Base-by-base conservation (phyloP, 2,797 vertebrate species). In the Enteromius treurensis region DNA sequence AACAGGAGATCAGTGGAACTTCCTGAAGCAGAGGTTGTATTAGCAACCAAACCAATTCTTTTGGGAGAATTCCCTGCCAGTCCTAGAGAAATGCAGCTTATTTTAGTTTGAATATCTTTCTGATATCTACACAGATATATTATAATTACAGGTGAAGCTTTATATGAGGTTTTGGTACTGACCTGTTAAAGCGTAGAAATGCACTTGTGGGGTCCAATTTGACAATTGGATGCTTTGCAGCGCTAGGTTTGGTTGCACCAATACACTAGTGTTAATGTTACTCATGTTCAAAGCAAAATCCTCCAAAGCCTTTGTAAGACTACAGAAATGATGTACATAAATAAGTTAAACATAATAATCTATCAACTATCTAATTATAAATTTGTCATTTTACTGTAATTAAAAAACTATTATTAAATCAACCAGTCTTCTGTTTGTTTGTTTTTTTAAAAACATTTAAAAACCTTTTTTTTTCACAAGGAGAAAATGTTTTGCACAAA, bases 161-260 rank as follows among this genome's bases (percentile, higher is more conserved):
- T 26, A 23, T 17, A 9, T 2, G 21, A 51, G 10, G 4, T 73
- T 51, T 74, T 6, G 2, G 26, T 5, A 34, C 71, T 34, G 75
- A 77, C 93, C 92, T 87, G 70, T 29, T 0, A 90, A 40, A 4
- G 86, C 80, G 0, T 83, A 89, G 76, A 93, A 89, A 79, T 92
- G 90, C 62, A 93, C 82, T 21, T 89, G 86, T 21, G 67, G 58
- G 7, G 82, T 80, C 75, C 83, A 21, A 0, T 32, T 64, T 3
- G 55, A 47, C 13, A 93, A 3, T 2, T 78, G 87, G 2, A 73
- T 53, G 0, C 89, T 89, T 78, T 90, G 90, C 9, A 93, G 78
- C 23, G 77, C 91, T 29, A 94, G 81, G 88, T 93, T 93, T 0
- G 92, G 92, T 64, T 92, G 92, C 29, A 93, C 90, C 67, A 94